Base-by-base conservation (phyloP, 2,797 vertebrate genomes). In the Neomorphus geoffroyi region DNA sequence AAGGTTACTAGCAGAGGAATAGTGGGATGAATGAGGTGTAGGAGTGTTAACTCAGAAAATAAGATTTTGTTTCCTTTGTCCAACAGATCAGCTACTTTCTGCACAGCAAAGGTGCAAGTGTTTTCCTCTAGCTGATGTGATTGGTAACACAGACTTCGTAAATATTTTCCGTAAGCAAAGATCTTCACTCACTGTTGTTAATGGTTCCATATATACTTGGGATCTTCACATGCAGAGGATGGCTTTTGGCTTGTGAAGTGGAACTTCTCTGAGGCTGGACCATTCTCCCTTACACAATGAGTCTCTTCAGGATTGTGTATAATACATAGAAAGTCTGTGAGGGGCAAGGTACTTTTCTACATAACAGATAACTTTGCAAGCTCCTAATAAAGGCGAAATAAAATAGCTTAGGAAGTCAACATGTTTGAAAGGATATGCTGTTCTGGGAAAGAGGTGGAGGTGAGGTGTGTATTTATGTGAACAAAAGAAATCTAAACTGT, bases 141-240 rank as follows among this genome's bases (percentile, higher is more conserved):
- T 72, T 87, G 60, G 37, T 90, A 81, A 71, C 83, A 46, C 0
- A 6, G 73, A 41, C 61, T 86, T 58, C 30, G 46, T 71, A 71
- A 91, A 73, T 89, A 89, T 88, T 93, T 91, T 93, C 72, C 13
- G 3, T 80, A 58, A 33, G 72, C 78, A 74, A 80, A 91, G 61
- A 69, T 80, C 78, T 81, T 72, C 15, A 19, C 65, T 88, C 2
- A 0, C 28, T 4, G 54, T 67, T 86, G 58, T 93, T 93, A 91
- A 65, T 95, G 50, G 48, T 91, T 93, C 88, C 93, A 83, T 81
- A 62, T 94, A 90, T 86, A 57, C 64, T 88, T 61, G 57, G 81
- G 67, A 82, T 80, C 74, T 87, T 82, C 1, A 8, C 71, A 89
- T 70, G 79, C 81, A 80, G 91, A 71, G 37, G 69, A 83, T 58